phyloP scores from a whole-genome alignment of 2,797 vertebrate species.

The Coendou prehensilis region DNA sequence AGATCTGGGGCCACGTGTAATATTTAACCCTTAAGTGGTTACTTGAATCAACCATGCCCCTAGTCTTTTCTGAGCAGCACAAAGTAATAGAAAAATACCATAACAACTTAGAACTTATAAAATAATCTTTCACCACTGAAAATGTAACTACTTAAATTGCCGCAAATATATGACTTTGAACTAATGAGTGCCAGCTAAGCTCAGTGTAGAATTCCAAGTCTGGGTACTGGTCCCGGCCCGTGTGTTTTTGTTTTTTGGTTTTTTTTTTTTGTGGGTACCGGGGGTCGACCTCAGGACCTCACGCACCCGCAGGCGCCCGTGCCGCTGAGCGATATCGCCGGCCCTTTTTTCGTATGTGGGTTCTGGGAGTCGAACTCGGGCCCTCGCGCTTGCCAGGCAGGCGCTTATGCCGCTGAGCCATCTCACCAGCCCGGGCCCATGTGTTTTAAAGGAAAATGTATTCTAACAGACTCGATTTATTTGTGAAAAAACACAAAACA shows the following conservation, averaged over 20 bases:
- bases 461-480: not conserved
- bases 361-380: too few species aligned
- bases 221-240: not conserved
- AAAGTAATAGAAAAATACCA: conserved; percentile 15
- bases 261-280: too few species aligned
- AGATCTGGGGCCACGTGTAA: conserved; percentile 38
- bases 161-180: conserved; percentile 4
- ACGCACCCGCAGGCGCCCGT: too few species aligned
- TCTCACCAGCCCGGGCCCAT: too few species aligned
- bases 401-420: too few species aligned
- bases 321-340: too few species aligned
- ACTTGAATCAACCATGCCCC: not conserved
- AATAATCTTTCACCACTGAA: conserved; percentile 23
- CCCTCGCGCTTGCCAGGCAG: too few species aligned
- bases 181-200: not conserved
- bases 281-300: too few species aligned
- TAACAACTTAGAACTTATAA: not conserved
- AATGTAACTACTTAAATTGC: not conserved
- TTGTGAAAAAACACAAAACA: conserved; percentile 8
- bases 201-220: not conserved
- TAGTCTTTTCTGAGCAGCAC: not conserved
- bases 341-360: too few species aligned
- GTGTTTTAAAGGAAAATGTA: not conserved
- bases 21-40: conserved; percentile 56
- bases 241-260: not conserved